Evolutionary conservation across 2,797 vertebrate species (phyloP).

Genomic region (Pristis pectinata): DNA sequence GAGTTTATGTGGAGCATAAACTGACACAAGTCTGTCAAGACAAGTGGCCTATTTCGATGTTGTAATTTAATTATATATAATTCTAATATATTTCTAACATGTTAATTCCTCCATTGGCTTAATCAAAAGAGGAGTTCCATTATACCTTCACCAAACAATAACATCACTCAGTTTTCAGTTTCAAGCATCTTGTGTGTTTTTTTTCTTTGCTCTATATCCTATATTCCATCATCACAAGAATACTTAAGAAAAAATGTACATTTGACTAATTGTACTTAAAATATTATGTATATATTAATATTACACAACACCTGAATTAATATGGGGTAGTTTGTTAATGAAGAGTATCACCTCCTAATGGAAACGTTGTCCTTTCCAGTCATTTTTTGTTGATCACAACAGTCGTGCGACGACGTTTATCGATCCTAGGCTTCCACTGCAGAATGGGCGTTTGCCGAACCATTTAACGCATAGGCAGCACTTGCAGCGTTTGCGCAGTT

Average conservation of each 20-base stretch:
- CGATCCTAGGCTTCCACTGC: slow-evolving; percentile 89
- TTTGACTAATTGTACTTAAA: neutral
- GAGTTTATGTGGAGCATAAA: neutral
- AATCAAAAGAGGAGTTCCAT: neutral
- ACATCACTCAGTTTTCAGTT: neutral
- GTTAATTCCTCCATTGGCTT: neutral
- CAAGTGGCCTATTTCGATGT: neutral
- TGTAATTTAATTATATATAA: neutral
- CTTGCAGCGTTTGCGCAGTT: slow-evolving; percentile 91
- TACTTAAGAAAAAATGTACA: neutral
- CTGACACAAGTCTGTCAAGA: neutral
- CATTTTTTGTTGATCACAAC: slow-evolving; percentile 97
- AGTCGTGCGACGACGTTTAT: slow-evolving; percentile 94
- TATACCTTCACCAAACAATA: neutral
- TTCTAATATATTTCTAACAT: neutral
- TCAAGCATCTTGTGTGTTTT: neutral
- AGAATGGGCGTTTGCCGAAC: slow-evolving; percentile 82
- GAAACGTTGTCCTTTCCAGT: slow-evolving; percentile 58
- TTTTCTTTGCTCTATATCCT: neutral
- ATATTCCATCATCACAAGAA: neutral
- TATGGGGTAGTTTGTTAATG: neutral
- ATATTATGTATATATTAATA: neutral
- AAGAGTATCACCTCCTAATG: neutral
- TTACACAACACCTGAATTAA: neutral
- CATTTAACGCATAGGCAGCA: slow-evolving; percentile 86